Base-by-base conservation (phyloP, 2,113 vertebrate species). In the Rhabdomys dilectus region DNA sequence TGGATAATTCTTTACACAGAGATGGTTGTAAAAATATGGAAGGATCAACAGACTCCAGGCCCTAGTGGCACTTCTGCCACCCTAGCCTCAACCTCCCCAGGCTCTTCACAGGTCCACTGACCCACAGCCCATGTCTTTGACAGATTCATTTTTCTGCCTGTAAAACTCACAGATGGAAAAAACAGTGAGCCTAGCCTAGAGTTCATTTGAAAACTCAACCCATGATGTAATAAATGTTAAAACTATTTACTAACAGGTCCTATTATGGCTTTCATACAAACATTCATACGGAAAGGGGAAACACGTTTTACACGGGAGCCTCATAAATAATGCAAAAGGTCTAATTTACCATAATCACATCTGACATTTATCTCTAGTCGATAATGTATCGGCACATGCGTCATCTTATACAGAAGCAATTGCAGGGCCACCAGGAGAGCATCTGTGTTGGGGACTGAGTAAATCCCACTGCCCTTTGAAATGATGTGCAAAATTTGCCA, bases 281-380 rank as follows among this genome's bases (percentile, higher is more conserved):
- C 62, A 92, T 93, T 42, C 85, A 31, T 29, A 7, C 36, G 87
- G 60, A 16, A 72, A 75, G 91, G 68, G 45, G 75, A 94, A 93
- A 97, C 86, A 82, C 4, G 1, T 76, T 95, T 96, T 94, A 92
- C 53, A 62, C 0, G 4, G 36, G 86, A 51, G 72, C 91, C 91
- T 97, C 93, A 97, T 97, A 94, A 97, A 98, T 98, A 97, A 97
- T 97, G 82, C 93, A 97, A 97, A 97, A 97, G 96, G 93, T 96
- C 95, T 97, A 97, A 97, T 97, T 97, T 95, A 93, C 82, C 96
- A 97, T 98, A 96, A 98, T 97, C 96, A 97, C 0, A 0, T 5
- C 42, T 96, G 95, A 90, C 97, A 96, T 96, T 97, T 96, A 92
- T 95, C 93, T 91, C n/a, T 70, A 42, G 56, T 96, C 53, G 5